phyloP scores from a whole-genome alignment of 35 echinoderm and acorn worm genomes.

The Heliocidaris tuberculata region DNA sequence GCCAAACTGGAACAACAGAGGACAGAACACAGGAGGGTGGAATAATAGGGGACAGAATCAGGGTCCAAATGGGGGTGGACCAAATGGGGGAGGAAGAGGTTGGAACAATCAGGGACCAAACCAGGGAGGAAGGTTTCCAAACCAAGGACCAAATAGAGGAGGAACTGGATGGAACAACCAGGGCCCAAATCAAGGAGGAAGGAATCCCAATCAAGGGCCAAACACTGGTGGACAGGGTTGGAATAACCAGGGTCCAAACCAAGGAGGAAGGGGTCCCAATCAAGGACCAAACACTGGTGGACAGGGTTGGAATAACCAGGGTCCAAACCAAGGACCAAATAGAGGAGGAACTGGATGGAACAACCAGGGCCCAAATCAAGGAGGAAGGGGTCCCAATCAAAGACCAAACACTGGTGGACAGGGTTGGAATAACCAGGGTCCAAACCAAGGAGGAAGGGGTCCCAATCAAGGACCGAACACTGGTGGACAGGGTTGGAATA shows the following conservation, averaged over 20 bases:
- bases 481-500: not conserved
- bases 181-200: not conserved
- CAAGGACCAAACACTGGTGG: not conserved
- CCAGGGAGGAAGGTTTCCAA: not conserved
- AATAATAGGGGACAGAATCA: not conserved
- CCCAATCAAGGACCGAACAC: not conserved
- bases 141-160: conserved; percentile 1
- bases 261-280: not conserved
- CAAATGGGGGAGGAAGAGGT: not conserved
- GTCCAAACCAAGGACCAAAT: not conserved
- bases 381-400: not conserved
- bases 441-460: not conserved
- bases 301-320: not conserved
- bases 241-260: not conserved
- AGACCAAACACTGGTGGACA: not conserved
- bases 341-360: not conserved
- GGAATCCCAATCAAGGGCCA: not conserved
- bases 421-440: not conserved
- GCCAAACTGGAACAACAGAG: not conserved
- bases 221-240: not conserved
- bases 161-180: not conserved
- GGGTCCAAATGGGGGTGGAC: not conserved
- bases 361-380: not conserved
- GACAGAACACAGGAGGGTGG: not conserved
- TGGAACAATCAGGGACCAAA: not conserved